Evolutionary conservation across 2,113 vertebrate species (phyloP).

Genomic region (Eclectus roratus): DNA sequence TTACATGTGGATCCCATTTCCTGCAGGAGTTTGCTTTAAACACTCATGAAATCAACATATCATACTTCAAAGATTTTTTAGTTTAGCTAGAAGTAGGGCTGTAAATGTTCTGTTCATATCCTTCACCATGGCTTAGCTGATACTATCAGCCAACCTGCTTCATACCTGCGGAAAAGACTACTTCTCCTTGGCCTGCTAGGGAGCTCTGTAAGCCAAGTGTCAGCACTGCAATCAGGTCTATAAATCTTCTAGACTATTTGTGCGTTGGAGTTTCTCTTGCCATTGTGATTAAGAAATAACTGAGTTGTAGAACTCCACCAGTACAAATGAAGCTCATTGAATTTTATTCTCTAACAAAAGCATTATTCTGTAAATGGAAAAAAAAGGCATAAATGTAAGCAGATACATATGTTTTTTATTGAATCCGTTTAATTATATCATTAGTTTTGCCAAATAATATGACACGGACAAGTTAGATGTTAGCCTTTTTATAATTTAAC

Average conservation of each 20-base stretch:
- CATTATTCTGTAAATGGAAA: not conserved
- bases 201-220: not conserved
- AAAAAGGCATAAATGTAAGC: not conserved
- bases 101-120: not conserved
- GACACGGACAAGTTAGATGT: constrained; percentile 31
- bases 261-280: constrained; percentile 17
- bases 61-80: not conserved
- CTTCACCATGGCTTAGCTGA: not conserved
- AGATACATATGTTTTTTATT: constrained; percentile 29
- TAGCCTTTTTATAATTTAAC: constrained; percentile 31
- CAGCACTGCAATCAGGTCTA: not conserved
- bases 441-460: constrained; percentile 46
- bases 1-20: constrained; percentile 16
- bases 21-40: constrained; percentile 36
- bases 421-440: constrained; percentile 11
- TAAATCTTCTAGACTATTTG: constrained; percentile 10
- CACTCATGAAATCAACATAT: not conserved
- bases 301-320: not conserved
- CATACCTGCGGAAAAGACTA: not conserved
- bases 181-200: not conserved
- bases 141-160: not conserved
- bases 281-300: constrained; percentile 43
- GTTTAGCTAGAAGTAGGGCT: not conserved
- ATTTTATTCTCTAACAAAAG: constrained; percentile 4
- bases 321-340: constrained; percentile 15